Evolutionary conservation across 2,888 invertebrate genomes (phyloP).

Genomic region (Pandemis cinnamomeana): DNA sequence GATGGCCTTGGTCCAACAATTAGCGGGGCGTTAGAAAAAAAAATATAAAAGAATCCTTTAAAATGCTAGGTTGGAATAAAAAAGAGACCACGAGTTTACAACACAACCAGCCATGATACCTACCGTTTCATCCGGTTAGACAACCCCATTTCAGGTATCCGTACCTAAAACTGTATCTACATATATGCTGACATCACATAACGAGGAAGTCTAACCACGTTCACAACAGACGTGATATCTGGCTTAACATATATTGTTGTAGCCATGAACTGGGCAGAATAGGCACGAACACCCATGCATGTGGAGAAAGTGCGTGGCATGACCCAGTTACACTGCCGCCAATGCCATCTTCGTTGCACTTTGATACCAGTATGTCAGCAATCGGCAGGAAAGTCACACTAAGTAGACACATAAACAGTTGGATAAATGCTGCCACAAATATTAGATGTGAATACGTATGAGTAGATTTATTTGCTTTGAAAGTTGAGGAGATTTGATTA

Average conservation of each 20-base stretch:
- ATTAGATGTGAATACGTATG: background rate
- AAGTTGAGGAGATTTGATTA: background rate
- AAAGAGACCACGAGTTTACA: too few species aligned
- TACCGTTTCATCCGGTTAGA: too few species aligned
- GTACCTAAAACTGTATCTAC: too few species aligned
- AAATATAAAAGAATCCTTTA: too few species aligned
- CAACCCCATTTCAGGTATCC: too few species aligned
- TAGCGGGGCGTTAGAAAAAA: too few species aligned
- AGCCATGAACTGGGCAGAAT: constrained; percentile 30
- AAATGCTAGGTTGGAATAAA: too few species aligned
- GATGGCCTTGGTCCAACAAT: too few species aligned
- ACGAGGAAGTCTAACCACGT: constrained; percentile 33
- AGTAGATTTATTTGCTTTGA: background rate
- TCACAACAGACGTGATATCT: constrained; percentile 23
- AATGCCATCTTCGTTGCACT: constrained; percentile 40
- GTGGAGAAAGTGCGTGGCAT: constrained; percentile 35
- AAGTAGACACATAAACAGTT: background rate
- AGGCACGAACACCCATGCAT: constrained; percentile 31
- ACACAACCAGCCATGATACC: background rate
- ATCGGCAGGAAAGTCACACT: constrained; percentile 47
- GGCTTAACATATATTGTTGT: constrained; percentile 20
- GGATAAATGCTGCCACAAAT: background rate
- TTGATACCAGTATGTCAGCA: constrained; percentile 25
- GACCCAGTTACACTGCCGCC: constrained; percentile 30
- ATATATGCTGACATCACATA: too few species aligned